Evolutionary conservation across 2,888 invertebrate genomes (phyloP), one percentile per base, ranked within the genome.

Genomic region (Caradrina clavipalpis): DNA sequence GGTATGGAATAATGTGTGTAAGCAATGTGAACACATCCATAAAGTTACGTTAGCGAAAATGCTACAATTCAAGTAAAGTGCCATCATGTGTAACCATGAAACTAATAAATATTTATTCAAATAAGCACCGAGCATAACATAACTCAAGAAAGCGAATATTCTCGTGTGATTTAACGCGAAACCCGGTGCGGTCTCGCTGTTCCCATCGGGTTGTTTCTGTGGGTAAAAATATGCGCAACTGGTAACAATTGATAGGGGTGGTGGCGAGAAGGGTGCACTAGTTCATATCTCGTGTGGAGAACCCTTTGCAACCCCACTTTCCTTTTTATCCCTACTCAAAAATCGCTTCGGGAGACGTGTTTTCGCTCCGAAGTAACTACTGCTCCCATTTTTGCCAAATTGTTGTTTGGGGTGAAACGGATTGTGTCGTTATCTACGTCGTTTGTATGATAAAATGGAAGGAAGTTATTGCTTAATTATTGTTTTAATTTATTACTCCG

Each of bases 251-350:
- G 94, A 91, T 92, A 91, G 93, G 94, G 90, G 90, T 84, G 86
- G 83, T 78, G 75, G 80, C 70, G 86, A 81, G 88, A 88, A 89
- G 93, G 93, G 92, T 89, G 92, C 91, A 88, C 85, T 91, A 92
- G 91, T 92, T 92, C 90, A 90, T 92, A 92, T 90, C 89, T 88
- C 85, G 83, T 76, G 65, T 67, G 76, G 78, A 83, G 90, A 90
- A 92, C 94, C 94, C 93, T 93, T 94, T 91, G 87, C 88, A 88
- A 91, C 92, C 92, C 93, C 89, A 89, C 89, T 89, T 88, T 90
- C 85, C 89, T 92, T 91, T 92, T 94, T 92, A 93, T 95, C 94
- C 94, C 92, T 91, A 88, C 91, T 95, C 93, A 93, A 94, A 95
- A 94, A 95, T 92, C 91, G 92, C 89, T 93, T 89, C 88, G 87